These are phyloP conservation scores for Drosophila equinoxialis DNA, from an alignment of 1,140 invertebrate species.

Conservation along the genomic window DNA sequence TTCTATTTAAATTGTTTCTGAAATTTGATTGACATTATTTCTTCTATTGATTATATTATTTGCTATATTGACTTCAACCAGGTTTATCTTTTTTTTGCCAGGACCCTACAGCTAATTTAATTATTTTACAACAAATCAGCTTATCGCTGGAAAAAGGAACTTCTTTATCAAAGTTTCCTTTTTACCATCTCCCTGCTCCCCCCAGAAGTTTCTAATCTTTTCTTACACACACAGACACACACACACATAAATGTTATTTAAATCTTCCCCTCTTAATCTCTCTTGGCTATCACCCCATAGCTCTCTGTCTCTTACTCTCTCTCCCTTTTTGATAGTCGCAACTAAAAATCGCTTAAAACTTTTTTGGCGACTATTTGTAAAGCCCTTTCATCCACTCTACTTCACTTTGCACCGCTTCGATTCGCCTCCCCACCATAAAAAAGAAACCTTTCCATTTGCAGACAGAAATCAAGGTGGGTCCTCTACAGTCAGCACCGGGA, in stretches of 20 bases:
- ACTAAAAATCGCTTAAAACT: slow-evolving; percentile 61
- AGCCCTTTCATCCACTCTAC: slow-evolving; percentile 15
- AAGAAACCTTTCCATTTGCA: slow-evolving; percentile 45
- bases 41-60: no score
- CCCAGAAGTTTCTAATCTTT: no score
- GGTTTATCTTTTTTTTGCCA: background rate
- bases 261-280: background rate
- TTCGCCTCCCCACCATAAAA: background rate
- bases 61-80: no score
- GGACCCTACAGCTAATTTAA: background rate
- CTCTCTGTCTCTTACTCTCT: background rate
- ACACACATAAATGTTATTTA: background rate
- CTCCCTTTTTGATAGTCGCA: slow-evolving; percentile 11
- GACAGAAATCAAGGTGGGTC: slow-evolving; percentile 53
- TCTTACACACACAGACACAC: no score
- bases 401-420: background rate
- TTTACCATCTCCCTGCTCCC: background rate
- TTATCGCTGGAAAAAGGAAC: background rate
- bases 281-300: background rate
- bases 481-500: background rate
- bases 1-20: no score
- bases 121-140: slow-evolving; percentile 10
- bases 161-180: background rate
- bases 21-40: no score
- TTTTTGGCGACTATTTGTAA: slow-evolving; percentile 44